These are phyloP conservation scores for Leucopternis melanops DNA, from an alignment of 2,113 vertebrate genomes.

Conservation along the genomic window DNA sequence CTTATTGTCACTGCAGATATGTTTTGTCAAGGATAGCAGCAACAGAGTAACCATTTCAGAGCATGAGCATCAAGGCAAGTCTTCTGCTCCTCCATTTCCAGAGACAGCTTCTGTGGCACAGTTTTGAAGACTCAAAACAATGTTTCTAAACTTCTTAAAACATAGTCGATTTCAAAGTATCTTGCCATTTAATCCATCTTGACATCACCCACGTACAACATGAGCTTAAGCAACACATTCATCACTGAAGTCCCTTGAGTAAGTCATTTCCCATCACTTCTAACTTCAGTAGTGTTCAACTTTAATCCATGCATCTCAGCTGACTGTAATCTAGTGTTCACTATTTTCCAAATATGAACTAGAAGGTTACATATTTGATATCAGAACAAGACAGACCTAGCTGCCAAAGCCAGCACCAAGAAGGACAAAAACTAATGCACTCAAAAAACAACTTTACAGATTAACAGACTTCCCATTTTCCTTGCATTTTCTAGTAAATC, in stretches of 20 bases:
- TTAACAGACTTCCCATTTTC: background rate
- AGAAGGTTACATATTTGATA: background rate
- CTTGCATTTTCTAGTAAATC: background rate
- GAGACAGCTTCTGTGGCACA: background rate
- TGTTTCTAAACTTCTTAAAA: background rate
- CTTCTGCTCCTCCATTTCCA: background rate
- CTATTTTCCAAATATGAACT: background rate
- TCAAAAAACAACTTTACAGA: background rate
- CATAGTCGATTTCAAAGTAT: background rate
- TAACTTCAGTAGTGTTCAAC: background rate
- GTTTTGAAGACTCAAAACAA: background rate
- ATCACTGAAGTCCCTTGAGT: background rate
- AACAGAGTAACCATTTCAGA: background rate
- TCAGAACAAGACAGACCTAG: background rate
- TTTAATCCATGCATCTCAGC: rapidly evolving
- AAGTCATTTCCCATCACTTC: background rate
- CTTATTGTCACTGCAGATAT: background rate
- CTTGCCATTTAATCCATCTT: background rate
- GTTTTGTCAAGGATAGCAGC: background rate
- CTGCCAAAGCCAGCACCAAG: background rate
- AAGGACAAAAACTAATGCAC: background rate
- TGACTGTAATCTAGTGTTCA: background rate
- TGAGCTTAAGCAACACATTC: background rate
- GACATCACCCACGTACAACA: background rate
- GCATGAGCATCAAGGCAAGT: background rate